Evolutionary conservation across 2,888 invertebrate species (phyloP).

Genomic region (Junonia oenone): DNA sequence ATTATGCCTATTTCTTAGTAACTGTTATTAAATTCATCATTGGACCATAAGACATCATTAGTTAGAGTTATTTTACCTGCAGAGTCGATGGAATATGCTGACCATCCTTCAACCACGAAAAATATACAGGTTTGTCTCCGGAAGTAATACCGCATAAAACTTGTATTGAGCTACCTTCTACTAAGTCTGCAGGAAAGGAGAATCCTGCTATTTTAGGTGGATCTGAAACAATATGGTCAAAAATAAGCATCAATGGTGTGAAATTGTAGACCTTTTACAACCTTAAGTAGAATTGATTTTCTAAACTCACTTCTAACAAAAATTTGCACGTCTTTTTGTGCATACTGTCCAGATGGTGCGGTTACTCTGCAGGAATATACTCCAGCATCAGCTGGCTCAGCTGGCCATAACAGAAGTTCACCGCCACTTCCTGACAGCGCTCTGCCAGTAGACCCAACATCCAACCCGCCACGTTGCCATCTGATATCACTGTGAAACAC

Average conservation of each 20-base stretch:
- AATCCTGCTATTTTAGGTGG: constrained; percentile 93
- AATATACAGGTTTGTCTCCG: constrained; percentile 85
- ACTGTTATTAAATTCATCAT: neutral
- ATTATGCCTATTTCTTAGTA: constrained; percentile 7
- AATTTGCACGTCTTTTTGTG: constrained; percentile 86
- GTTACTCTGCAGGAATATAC: constrained; percentile 88
- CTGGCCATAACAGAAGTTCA: constrained; percentile 75
- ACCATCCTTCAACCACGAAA: constrained; percentile 85
- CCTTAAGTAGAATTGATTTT: no score
- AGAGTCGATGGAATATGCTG: constrained; percentile 81
- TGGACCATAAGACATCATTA: no score
- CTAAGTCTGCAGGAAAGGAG: constrained; percentile 87
- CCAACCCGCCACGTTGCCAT: constrained; percentile 64
- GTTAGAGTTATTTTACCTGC: no score
- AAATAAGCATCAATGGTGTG: no score
- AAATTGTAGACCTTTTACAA: no score
- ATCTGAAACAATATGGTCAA: no score
- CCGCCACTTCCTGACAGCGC: constrained; percentile 52
- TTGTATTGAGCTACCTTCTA: constrained; percentile 90
- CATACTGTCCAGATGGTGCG: constrained; percentile 85
- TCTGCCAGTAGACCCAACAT: constrained; percentile 45
- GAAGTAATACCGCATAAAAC: constrained; percentile 89
- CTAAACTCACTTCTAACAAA: constrained; percentile 84
- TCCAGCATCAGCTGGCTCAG: constrained; percentile 84
- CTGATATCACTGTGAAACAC: constrained; percentile 54